phyloP scores from a whole-genome alignment of 2,113 vertebrate species.

The Salvelinus namaycush region DNA sequence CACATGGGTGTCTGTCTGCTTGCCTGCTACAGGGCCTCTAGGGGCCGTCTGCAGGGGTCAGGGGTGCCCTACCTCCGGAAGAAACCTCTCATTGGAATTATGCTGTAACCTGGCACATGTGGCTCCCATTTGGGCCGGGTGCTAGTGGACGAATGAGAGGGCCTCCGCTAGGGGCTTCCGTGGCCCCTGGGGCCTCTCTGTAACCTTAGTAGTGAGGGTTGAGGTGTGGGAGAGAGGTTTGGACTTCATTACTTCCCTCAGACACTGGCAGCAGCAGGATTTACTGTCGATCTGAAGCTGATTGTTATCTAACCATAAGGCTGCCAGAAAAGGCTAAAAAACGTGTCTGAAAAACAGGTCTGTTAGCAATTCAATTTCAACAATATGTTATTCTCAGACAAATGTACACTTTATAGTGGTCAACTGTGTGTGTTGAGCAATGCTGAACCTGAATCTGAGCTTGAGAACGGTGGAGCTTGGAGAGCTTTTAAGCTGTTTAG shows the following conservation, averaged over 20 bases:
- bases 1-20: slow-evolving; percentile 24
- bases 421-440: background rate
- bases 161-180: slow-evolving; percentile 10
- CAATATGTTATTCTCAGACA: background rate
- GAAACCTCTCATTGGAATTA: slow-evolving; percentile 65
- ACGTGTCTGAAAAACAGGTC: background rate
- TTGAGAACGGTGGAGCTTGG: background rate
- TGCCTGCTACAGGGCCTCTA: slow-evolving; percentile 37
- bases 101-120: slow-evolving; percentile 66
- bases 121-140: slow-evolving; percentile 64
- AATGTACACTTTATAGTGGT: background rate
- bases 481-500: background rate
- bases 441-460: background rate
- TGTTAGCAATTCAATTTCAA: background rate
- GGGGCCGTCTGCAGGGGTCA: slow-evolving; percentile 41
- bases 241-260: background rate
- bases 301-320: slow-evolving; percentile 23
- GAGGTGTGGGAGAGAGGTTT: slow-evolving; percentile 14
- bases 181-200: slow-evolving; percentile 26
- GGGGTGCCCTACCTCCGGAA: slow-evolving; percentile 56
- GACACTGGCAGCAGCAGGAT: slow-evolving; percentile 9
- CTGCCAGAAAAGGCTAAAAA: background rate
- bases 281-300: slow-evolving; percentile 7
- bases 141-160: slow-evolving; percentile 57
- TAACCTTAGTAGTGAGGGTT: slow-evolving; percentile 7